These are phyloP conservation scores for Caradrina clavipalpis DNA, from an alignment of 2,888 invertebrate species.

Conservation along the genomic window DNA sequence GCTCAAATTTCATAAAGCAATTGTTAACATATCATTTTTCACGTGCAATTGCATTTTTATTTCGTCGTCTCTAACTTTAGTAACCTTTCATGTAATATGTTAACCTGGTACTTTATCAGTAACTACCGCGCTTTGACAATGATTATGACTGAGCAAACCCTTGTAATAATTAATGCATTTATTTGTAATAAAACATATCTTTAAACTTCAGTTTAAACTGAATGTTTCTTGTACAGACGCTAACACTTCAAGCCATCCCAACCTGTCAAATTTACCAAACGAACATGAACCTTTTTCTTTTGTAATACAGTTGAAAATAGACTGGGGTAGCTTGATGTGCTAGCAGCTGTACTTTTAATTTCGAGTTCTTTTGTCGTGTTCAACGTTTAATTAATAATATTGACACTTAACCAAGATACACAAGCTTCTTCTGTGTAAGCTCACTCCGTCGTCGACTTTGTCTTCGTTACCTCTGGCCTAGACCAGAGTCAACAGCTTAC, in stretches of 20 bases:
- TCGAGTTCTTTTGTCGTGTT: constrained; percentile 16
- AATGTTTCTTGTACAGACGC: constrained; percentile 4
- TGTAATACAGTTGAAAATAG: no score
- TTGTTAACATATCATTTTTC: constrained; percentile 54
- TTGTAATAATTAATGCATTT: constrained; percentile 48
- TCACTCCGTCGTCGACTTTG: no score
- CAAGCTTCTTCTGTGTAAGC: no score
- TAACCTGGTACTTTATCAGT: constrained; percentile 15
- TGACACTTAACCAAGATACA: background rate
- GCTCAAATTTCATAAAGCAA: constrained; percentile 72
- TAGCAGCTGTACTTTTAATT: background rate
- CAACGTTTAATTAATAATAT: background rate
- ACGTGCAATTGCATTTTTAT: constrained; percentile 27
- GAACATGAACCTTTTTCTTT: no score
- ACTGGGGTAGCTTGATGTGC: no score
- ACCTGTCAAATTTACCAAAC: no score
- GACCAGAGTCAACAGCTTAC: no score
- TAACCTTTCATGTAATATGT: constrained; percentile 1
- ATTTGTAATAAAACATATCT: constrained; percentile 49
- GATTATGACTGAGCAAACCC: constrained; percentile 9
- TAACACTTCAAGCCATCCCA: background rate
- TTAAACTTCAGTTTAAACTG: constrained; percentile 17
- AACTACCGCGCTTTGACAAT: background rate
- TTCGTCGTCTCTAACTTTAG: background rate
- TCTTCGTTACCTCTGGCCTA: no score